Evolutionary conservation across 2,888 invertebrate genomes (phyloP).

Genomic region (Ctenicera cuprea): DNA sequence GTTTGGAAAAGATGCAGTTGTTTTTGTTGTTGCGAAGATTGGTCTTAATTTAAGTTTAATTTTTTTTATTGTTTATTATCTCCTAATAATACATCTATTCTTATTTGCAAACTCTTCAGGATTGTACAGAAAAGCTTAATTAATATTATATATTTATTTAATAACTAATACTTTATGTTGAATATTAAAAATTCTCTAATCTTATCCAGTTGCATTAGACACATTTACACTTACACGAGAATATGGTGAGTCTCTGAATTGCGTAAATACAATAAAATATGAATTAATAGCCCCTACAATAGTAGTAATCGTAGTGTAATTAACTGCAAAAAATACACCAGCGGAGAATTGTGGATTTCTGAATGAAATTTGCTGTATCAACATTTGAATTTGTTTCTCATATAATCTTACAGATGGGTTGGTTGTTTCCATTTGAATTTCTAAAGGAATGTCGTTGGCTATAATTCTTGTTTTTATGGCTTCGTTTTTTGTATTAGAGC

Average conservation of each 20-base stretch:
- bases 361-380: neutral
- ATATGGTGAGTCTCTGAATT: neutral
- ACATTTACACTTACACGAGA: neutral
- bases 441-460: neutral
- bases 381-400: neutral
- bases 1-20: no score
- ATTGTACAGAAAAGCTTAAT: no score
- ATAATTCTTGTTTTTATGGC: neutral
- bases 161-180: no score
- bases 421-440: neutral
- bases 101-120: no score
- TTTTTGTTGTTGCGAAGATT: no score
- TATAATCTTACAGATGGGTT: neutral
- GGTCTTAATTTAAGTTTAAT: no score
- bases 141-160: no score
- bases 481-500: neutral
- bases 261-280: slow-evolving; percentile 11
- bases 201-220: no score
- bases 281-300: neutral
- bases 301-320: neutral
- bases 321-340: neutral
- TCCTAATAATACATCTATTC: no score
- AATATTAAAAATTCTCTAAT: no score
- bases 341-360: slow-evolving; percentile 6
- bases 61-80: no score